Conservation (phyloP, 2,797 vertebrate genomes). For the Microcaecilia unicolor region DNA sequence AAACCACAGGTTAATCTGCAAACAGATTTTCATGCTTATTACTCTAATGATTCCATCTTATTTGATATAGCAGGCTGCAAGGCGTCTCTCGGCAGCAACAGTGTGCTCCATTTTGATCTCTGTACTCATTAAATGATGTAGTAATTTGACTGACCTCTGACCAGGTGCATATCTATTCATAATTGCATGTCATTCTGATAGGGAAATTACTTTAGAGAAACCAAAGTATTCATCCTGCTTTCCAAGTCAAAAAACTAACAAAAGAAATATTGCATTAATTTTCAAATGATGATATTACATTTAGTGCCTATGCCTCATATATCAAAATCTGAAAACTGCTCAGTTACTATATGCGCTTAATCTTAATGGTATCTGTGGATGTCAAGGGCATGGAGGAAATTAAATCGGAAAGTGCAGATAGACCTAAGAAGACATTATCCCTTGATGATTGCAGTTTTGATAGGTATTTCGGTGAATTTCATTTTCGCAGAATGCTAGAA, state of each 20-base stretch:
- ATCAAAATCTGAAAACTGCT: conserved; percentile 85
- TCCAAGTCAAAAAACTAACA: conserved; percentile 70
- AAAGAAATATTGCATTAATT: conserved; percentile 99
- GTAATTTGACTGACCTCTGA: conserved; percentile 94
- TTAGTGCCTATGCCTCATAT: conserved; percentile 84
- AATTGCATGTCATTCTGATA: conserved; percentile 91
- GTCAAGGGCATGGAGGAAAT: conserved; percentile 99
- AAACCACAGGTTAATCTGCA: conserved; percentile 83
- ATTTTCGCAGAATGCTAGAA: conserved; percentile 95
- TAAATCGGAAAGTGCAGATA: conserved; percentile 99
- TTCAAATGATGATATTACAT: conserved; percentile 98
- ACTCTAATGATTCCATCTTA: conserved; percentile 96
- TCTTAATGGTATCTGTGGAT: conserved; percentile 99
- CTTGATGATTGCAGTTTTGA: conserved; percentile 99
- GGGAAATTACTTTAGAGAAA: conserved; percentile 68
- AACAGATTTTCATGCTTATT: conserved; percentile 98
- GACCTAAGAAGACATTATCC: conserved; percentile 99
- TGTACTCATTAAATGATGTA: conserved; percentile 84
- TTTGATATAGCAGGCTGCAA: conserved; percentile 76
- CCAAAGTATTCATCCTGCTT: conserved; percentile 58
- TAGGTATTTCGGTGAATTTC: conserved; percentile 99
- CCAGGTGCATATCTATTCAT: conserved; percentile 75
- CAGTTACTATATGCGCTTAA: conserved; percentile 93
- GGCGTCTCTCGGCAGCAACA: conserved; percentile 68
- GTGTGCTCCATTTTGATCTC: conserved; percentile 74